Percentiles rank a stretch among this genome's conserved stretches.
Evolutionary conservation across 2,113 vertebrate species (phyloP).

Genomic region (Chamaetylas fuelleborni): DNA sequence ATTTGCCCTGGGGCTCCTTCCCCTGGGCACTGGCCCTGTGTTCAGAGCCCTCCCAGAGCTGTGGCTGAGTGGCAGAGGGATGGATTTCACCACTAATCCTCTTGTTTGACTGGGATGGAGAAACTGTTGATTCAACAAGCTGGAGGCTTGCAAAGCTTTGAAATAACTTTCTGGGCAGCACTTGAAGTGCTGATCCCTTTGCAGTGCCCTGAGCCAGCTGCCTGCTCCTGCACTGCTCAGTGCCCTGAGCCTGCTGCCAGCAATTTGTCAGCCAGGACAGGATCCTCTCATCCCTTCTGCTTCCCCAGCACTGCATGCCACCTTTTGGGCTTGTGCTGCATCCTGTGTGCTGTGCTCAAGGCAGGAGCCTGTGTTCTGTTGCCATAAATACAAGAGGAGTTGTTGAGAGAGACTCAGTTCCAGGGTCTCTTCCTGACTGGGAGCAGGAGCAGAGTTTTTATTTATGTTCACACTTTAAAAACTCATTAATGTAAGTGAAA

Average conservation of each 20-base stretch:
- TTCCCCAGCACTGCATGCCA: neutral
- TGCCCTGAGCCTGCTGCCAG: neutral
- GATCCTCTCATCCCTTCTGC: neutral
- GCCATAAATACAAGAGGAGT: neutral
- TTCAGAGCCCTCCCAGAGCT: neutral
- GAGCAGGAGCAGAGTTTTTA: neutral
- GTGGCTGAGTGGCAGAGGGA: neutral
- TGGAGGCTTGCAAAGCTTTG: constrained; percentile 23
- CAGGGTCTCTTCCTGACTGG: neutral
- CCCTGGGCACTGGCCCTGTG: neutral
- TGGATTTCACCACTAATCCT: constrained; percentile 24
- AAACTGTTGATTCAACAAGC: constrained; percentile 50
- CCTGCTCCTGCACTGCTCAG: neutral
- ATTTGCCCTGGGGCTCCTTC: neutral
- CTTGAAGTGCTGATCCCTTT: constrained; percentile 29
- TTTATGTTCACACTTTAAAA: neutral
- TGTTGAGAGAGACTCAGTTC: neutral
- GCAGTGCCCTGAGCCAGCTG: neutral
- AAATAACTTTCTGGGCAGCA: constrained; percentile 48
- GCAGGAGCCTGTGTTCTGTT: neutral
- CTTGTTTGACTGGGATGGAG: constrained; percentile 13
- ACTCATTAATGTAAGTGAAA: no score
- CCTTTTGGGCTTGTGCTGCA: neutral
- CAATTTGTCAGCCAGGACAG: neutral
- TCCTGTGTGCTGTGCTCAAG: accelerated